Evolutionary conservation across 2,888 invertebrate genomes (phyloP), one percentile per base, ranked within the genome.

Genomic region (Ochropleura plecta): DNA sequence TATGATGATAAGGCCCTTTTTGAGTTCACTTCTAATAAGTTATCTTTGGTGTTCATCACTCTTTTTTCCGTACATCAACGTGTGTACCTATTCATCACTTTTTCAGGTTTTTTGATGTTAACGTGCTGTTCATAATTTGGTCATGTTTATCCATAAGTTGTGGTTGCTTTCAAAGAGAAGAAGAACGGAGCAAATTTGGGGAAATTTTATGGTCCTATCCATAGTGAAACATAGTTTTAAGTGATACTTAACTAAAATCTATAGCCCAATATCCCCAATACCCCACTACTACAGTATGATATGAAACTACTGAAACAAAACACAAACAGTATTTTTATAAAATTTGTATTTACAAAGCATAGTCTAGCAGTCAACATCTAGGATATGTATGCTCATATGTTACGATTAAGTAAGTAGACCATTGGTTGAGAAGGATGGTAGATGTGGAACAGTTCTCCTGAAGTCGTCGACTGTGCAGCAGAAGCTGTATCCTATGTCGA

Each of bases 401-500:
- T 42, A 18, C 20, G 20, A 12, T 83, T 83, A 86, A 18, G 93
- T 85, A 44, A 95, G 90, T 16, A 97, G 92, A 10, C 94, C 96
- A 65, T 90, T 92, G 7, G 97, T 96, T n/a, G 91, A 88, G 65
- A 97, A 95, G 2, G 91, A 75, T 0, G 97, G 97, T n/a, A 97
- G 90, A 81, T 96, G 95, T 0, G 94, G 93, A 10, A 98, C 92
- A 2, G 92, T 92, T 81, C 94, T 93, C 49, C 97, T 94, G 87
- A 97, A 97, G 78, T 97, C 97, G 48, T 95, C 92, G 46, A 97
- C 93, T 4, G 95, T 93, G 89, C 98, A 98, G 86, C 97, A 97
- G 91, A 97, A 97, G 59, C 97, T 97, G 91, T 97, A 97, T 0
- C 98, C 98, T 30, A 94, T 89, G 73, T 93, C 92, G 44, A 97